Percentiles rank a stretch among this genome's conserved stretches.
Conservation (phyloP, 64 coral and sea anemone species). For the Porites australiensis region DNA sequence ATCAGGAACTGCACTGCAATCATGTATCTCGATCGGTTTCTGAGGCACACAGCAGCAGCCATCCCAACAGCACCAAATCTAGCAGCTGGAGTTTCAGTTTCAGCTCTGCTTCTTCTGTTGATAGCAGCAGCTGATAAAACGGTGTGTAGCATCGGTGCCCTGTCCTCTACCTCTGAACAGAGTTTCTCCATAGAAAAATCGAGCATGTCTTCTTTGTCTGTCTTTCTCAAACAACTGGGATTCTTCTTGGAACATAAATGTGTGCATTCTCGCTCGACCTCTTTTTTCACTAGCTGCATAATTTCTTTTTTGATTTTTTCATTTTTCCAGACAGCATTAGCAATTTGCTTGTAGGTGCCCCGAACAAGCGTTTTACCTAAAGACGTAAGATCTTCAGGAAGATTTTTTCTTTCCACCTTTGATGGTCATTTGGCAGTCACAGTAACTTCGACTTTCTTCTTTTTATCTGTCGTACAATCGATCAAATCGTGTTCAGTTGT, state of each 20-base stretch:
- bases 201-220: constrained; percentile 65
- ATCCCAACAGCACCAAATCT: constrained; percentile 70
- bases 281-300: constrained; percentile 40
- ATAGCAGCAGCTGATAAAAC: constrained; percentile 41
- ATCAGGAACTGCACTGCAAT: constrained; percentile 80
- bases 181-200: constrained; percentile 64
- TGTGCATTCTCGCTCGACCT: constrained; percentile 69
- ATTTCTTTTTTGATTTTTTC: constrained; percentile 58
- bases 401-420: constrained; percentile 55
- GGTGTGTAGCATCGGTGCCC: constrained; percentile 69
- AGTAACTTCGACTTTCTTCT: too few species aligned
- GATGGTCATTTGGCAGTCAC: constrained; percentile 40
- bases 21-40: constrained; percentile 64
- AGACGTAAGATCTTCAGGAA: constrained; percentile 59
- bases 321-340: constrained; percentile 62
- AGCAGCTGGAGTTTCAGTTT: constrained; percentile 2
- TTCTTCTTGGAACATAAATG: constrained; percentile 58
- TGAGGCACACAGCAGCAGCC: constrained; percentile 74
- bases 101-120: constrained; percentile 41
- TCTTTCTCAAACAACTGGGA: constrained; percentile 75
- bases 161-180: constrained; percentile 41
- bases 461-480: too few species aligned
- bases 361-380: constrained; percentile 74
- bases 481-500: too few species aligned
- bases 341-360: constrained; percentile 76